A percentile compares a stretch with the other conserved stretches of the same genome.
Evolutionary conservation across 1,140 invertebrate species (phyloP).

Genomic region (Patella vulgata): DNA sequence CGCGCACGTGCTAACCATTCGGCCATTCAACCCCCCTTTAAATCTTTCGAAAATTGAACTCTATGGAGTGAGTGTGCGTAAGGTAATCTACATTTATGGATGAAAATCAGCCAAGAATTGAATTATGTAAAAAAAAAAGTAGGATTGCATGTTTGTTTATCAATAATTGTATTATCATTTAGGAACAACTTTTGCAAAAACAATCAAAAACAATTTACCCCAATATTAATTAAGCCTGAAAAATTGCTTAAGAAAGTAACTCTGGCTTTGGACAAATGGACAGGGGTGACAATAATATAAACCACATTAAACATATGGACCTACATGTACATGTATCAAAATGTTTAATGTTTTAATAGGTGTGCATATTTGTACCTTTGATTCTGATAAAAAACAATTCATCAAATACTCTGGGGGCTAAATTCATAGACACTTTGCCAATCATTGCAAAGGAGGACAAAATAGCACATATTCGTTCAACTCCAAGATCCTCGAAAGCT

Average conservation of each 20-base stretch:
- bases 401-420: constrained; percentile 74
- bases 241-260: background rate
- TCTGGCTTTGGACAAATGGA: background rate
- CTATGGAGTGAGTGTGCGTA: too few relatives aligned
- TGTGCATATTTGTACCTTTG: too few relatives aligned
- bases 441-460: constrained; percentile 76
- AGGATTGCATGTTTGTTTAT: background rate
- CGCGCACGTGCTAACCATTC: too few relatives aligned
- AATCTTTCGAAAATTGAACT: too few relatives aligned
- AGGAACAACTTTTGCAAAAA: background rate
- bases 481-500: constrained; percentile 73
- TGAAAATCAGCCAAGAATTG: too few relatives aligned
- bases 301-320: background rate
- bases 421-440: constrained; percentile 74
- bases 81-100: too few relatives aligned
- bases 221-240: background rate
- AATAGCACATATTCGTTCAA: constrained; percentile 73
- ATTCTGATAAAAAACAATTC: constrained; percentile 74
- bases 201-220: background rate
- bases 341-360: too few relatives aligned
- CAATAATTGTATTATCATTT: background rate
- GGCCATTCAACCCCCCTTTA: too few relatives aligned
- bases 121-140: too few relatives aligned
- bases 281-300: background rate
- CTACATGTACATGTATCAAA: constrained; percentile 7